These are phyloP conservation scores for cattle (Bos taurus) DNA, from an alignment of 2,113 vertebrate species.

Conservation along the genomic window ARS-UCD2.0 NC_037328.1:62683001-62683500, in stretches of 20 bases:
- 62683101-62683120: not conserved
- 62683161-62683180: not conserved
- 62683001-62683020: not conserved
- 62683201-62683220: rapidly evolving
- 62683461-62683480: not conserved
- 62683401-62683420: not conserved
- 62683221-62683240: not conserved
- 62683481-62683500: not conserved
- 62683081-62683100: not conserved
- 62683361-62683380: not conserved
- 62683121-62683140: not conserved
- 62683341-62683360: not conserved
- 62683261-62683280: rapidly evolving
- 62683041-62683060: not conserved
- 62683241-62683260: not conserved
- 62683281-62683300: not conserved
- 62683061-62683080: not conserved
- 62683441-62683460: rapidly evolving
- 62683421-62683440: not conserved
- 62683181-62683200: not conserved
- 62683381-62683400: not conserved
- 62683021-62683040: not conserved
- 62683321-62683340: not conserved
- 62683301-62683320: not conserved
- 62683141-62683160: not conserved